These are phyloP conservation scores for Lasioglossum calceatum DNA, from an alignment of 2,888 invertebrate species.

Conservation along the genomic window DNA sequence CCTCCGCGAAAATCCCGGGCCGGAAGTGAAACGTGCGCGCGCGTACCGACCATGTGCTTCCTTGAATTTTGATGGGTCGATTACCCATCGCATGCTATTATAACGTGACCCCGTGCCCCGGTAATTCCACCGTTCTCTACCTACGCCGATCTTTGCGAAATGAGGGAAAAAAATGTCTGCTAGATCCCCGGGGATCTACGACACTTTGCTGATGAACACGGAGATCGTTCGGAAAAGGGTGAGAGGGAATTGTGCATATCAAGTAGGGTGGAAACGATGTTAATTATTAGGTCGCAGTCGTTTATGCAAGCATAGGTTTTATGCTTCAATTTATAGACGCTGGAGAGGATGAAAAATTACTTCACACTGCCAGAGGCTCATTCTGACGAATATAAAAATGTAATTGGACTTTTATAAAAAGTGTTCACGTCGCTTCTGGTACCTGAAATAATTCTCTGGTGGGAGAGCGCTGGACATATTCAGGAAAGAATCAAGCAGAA, in stretches of 20 bases:
- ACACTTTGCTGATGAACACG: background rate
- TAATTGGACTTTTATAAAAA: background rate
- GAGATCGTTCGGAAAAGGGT: background rate
- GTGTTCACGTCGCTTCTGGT: background rate
- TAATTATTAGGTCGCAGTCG: slow-evolving; percentile 1
- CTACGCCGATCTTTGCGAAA: background rate
- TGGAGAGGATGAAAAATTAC: background rate
- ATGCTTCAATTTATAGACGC: background rate
- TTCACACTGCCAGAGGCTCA: background rate
- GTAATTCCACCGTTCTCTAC: slow-evolving; percentile 28
- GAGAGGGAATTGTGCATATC: background rate
- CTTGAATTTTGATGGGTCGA: slow-evolving; percentile 62
- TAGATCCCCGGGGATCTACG: background rate
- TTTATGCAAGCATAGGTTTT: background rate
- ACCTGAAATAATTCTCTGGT: background rate
- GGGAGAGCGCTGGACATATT: background rate
- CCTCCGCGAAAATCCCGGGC: slow-evolving; percentile 42
- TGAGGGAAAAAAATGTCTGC: background rate
- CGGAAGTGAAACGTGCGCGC: slow-evolving; percentile 43
- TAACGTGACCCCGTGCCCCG: background rate
- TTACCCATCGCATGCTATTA: slow-evolving; percentile 47
- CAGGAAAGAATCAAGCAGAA: background rate
- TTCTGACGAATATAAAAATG: background rate
- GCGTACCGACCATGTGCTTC: slow-evolving; percentile 31
- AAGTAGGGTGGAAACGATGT: background rate